These are phyloP conservation scores for Limanda limanda DNA, from an alignment of 2,113 vertebrate genomes.

Conservation along the genomic window DNA sequence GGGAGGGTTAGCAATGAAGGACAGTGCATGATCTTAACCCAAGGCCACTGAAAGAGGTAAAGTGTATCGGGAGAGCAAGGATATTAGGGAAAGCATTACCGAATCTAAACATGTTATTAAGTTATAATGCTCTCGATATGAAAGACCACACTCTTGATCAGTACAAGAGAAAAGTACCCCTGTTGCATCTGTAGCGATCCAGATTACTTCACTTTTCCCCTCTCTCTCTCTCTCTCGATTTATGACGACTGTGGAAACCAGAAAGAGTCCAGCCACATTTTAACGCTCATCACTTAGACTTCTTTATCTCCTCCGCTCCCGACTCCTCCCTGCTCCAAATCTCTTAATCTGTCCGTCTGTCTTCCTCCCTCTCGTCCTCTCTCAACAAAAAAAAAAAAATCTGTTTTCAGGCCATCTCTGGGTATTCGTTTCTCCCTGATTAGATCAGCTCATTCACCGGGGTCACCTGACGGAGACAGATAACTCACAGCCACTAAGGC, in stretches of 20 bases:
- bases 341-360: slow-evolving; percentile 51
- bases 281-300: slow-evolving; percentile 28
- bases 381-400: slow-evolving; percentile 1
- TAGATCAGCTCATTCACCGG: slow-evolving; percentile 38
- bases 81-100: too few species aligned
- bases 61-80: too few species aligned
- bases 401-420: slow-evolving; percentile 23
- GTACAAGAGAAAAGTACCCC: neutral
- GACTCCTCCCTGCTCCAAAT: neutral
- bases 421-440: slow-evolving; percentile 42
- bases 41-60: too few species aligned
- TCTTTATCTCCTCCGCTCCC: slow-evolving; percentile 43
- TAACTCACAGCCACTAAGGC: slow-evolving; percentile 12
- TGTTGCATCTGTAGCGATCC: neutral
- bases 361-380: slow-evolving; percentile 4
- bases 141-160: too few species aligned
- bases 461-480: slow-evolving; percentile 37
- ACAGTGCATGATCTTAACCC: too few species aligned
- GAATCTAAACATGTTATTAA: too few species aligned
- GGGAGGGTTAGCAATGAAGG: too few species aligned
- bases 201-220: neutral
- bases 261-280: slow-evolving; percentile 4
- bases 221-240: neutral
- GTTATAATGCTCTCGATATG: too few species aligned
- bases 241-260: neutral